Base-by-base conservation (phyloP, 2,888 invertebrate species). In the Boloria euphrosyne region DNA sequence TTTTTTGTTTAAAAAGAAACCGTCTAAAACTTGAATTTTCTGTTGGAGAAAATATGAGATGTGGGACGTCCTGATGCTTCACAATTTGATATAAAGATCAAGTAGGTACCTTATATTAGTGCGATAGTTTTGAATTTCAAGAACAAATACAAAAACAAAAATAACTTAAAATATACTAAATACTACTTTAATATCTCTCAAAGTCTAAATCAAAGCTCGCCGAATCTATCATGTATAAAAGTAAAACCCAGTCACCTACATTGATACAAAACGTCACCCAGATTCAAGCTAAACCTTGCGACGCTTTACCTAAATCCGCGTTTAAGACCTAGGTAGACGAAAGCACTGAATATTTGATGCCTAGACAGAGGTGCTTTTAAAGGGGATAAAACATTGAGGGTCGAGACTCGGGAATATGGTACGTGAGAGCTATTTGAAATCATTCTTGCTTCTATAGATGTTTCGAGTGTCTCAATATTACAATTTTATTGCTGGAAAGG, bases 271-370 rank as follows among this genome's bases (percentile, higher is more conserved):
- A 77, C 74, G 47, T 80, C 76, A 79, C 82, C 81, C 71, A 80
- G 76, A 78, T 83, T 74, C 77, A 55, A 66, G 65, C 51, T 61
- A 78, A 78, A 76, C 79, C 79, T 80, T 78, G 75, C 73, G 76
- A 77, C 79, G 81, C 80, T 76, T 79, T 78, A 78, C 81, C 81
- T 75, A 80, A 74, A 75, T 74, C 80, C 75, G 62, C 67, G 62
- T 66, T 65, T 68, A 46, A 60, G 54, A 51, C 52, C 47, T 62
- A 69, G 66, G 60, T 63, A 60, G 60, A 66, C 60, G 66, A 22
- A 67, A 59, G 69, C 72, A 61, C 69, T 86, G 84, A 85, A 86
- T 86, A 76, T 81, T 85, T 84, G 75, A 86, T 85, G 76, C 57
- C 74, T 75, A 78, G 68, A 71, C 62, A 68, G 67, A 76, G 77